phyloP scores from a whole-genome alignment of 2,113 vertebrate genomes.

The Falco punctatus region DNA sequence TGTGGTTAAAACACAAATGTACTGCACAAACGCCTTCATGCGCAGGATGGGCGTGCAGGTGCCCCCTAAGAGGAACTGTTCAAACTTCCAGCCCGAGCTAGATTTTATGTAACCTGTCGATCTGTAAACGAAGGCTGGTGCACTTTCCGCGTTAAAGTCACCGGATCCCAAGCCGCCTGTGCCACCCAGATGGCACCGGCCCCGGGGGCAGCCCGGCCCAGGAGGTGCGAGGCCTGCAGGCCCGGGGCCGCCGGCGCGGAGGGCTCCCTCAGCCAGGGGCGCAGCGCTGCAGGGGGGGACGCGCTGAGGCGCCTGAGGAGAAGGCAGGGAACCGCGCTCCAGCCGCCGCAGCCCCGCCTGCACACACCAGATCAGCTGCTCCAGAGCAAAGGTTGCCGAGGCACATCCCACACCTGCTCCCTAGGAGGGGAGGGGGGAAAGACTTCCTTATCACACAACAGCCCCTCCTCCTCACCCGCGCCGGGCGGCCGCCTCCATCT shows the following conservation, averaged over 20 bases:
- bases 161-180: not conserved
- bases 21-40: fast-evolving
- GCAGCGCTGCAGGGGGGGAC: not conserved
- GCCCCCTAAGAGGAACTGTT: not conserved
- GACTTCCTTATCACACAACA: not conserved
- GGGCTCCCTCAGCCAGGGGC: not conserved
- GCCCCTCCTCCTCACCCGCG: not conserved
- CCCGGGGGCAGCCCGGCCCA: fast-evolving
- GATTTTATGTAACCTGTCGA: fast-evolving
- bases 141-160: fast-evolving
- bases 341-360: not conserved
- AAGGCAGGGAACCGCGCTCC: not conserved
- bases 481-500: not conserved
- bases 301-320: not conserved
- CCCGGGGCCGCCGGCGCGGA: not conserved
- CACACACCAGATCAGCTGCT: not conserved
- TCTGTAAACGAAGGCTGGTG: fast-evolving
- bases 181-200: fast-evolving
- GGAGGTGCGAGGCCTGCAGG: not conserved
- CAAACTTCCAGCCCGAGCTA: too few species aligned
- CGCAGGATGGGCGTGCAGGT: fast-evolving
- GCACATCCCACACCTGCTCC: not conserved
- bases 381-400: not conserved
- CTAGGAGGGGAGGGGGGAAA: not conserved
- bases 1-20: not conserved